Conservation (phyloP, 2,888 invertebrate genomes). For the Thecophora atra region DNA sequence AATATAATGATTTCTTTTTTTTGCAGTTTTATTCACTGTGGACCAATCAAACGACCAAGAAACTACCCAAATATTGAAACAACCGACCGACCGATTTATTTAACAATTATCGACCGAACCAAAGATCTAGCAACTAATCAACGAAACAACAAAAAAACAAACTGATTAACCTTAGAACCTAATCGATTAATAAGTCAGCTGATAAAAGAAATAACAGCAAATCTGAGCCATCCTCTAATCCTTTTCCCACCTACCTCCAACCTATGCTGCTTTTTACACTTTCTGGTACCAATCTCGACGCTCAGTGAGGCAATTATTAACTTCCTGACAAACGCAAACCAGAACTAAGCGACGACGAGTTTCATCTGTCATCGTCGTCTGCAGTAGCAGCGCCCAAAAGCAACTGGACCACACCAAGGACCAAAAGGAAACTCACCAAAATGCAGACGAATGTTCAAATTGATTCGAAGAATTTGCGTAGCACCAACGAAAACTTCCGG, state of each 20-base stretch:
- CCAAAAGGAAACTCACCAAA: constrained; percentile 63
- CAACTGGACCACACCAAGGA: constrained; percentile 10
- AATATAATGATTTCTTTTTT: neutral
- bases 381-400: neutral
- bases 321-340: neutral
- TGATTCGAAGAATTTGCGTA: constrained; percentile 74
- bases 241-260: neutral
- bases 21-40: neutral
- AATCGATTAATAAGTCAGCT: too few relatives aligned
- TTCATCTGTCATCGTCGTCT: neutral
- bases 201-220: neutral
- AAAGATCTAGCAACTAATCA: too few relatives aligned
- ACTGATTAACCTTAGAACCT: too few relatives aligned
- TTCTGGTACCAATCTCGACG: neutral
- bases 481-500: constrained; percentile 72
- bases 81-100: neutral
- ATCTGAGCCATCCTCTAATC: neutral
- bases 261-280: neutral
- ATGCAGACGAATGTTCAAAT: constrained; percentile 83
- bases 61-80: neutral
- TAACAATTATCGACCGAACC: neutral
- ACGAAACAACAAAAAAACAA: too few relatives aligned
- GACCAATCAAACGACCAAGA: neutral
- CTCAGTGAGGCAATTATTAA: neutral
- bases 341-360: neutral